Base-by-base conservation (phyloP, 2,888 invertebrate genomes). In the Melipona bicolor region DNA sequence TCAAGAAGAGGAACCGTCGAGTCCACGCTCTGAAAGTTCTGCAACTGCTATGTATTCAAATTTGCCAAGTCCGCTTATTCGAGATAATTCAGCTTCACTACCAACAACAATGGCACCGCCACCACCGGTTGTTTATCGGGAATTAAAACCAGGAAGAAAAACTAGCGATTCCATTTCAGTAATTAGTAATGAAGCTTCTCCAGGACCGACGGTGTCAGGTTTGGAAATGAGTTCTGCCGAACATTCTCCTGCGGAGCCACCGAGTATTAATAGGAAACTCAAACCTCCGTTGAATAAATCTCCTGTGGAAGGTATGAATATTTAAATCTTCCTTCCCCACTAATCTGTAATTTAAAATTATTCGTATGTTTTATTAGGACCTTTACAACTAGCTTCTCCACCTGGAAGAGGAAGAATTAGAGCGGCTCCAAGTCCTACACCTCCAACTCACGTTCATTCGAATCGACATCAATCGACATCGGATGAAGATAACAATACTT, bases 241-340 rank as follows among this genome's bases (percentile, higher is more conserved):
- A 81, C 93, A 93, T 85, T 92, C 91, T 77, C 94, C 94, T 21
- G 93, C 94, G 13, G 93, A 96, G 81, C 97, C 98, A 64, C 98
- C 98, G 21, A 96, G 96, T 56, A 98, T 98, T 49, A 97, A 98
- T 93, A 96, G 98, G 73, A 97, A 97, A 65, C 95, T 98, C 61
- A 98, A 98, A 94, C 98, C 98, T 74, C 88, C 91, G 19, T 88
- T 94, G 49, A 92, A 90, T 72, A 94, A 93, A 77, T 90, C 93
- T 59, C 91, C 93, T 43, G 81, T 90, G 50, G 94, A 94, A 77
- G 93, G 94, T 94, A 89, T 3, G n/a, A 13, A 6, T 54, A 54
- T 15, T 36, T 79, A 15, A 11, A 24, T 24, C 6, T 13, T 4
- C 4, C 17, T 59, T 32, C 13, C 21, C 4, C 6, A 11, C 15